Evolutionary conservation across 2,113 vertebrate genomes (phyloP).

Genomic region (Rafetus swinhoei): DNA sequence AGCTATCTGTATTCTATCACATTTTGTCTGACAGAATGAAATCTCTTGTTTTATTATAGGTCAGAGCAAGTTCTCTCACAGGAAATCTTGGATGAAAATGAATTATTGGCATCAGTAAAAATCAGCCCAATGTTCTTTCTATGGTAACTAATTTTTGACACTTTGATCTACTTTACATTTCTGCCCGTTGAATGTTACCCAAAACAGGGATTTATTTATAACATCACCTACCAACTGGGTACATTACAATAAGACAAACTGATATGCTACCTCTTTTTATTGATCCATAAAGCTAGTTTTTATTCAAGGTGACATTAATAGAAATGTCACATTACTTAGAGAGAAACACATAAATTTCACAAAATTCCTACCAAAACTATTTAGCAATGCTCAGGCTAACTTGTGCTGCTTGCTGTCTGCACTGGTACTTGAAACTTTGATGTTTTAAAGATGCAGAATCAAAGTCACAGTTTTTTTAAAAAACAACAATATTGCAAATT

Average conservation of each 20-base stretch:
- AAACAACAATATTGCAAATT: constrained; percentile 29
- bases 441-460: constrained; percentile 30
- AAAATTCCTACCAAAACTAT: constrained; percentile 37
- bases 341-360: constrained; percentile 19
- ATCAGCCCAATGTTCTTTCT: not conserved
- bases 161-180: not conserved
- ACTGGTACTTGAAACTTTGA: constrained; percentile 51
- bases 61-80: not conserved
- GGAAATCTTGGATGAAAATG: constrained; percentile 20
- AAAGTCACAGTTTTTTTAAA: constrained; percentile 16
- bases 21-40: constrained; percentile 20
- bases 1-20: constrained; percentile 25
- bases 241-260: not conserved
- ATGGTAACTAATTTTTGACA: not conserved
- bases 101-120: not conserved
- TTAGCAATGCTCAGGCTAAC: constrained; percentile 7
- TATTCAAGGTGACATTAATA: constrained; percentile 27
- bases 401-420: constrained; percentile 50
- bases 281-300: constrained; percentile 16
- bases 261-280: constrained; percentile 48
- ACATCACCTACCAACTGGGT: not conserved
- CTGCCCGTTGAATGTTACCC: not conserved
- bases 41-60: constrained; percentile 25
- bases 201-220: not conserved
- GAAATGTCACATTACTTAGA: constrained; percentile 27